Base-by-base conservation (phyloP, 2,113 vertebrate species). In the Ciconia stormi region DNA sequence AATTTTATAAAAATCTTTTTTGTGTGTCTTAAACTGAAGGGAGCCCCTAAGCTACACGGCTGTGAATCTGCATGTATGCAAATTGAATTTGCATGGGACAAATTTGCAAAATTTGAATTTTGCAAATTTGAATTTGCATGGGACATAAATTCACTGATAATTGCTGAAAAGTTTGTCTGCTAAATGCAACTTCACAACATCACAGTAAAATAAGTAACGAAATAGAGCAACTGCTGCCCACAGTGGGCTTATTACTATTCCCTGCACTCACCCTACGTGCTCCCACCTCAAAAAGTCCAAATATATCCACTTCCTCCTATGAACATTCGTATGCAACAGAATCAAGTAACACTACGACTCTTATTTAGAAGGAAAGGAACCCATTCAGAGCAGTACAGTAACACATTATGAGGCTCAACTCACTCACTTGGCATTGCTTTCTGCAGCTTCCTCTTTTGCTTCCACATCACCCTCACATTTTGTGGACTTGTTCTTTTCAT, bases 371-470 rank as follows among this genome's bases (percentile, higher is more conserved):
- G 76, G 78, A 67, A 65, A 87, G 77, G 42, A 46, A 46, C 44
- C 42, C 91, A 36, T 52, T 90, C 87, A 88, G 61, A 56, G 65
- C 52, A 73, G 76, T 10, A 70, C 73, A 95, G 90, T n/a, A 67
- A 71, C 82, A 29, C 36, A 9, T 10, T 66, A 78, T 71, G 95
- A 95, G 91, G 66, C 71, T 93, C 52, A 87, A 21, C 40, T 82
- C 89, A 98, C 98, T 97, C 95, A 99, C 99, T 99, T 99, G 98
- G 98, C 98, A 95, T 95, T 94, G 93, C 98, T 97, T 55, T 99
- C 99, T 80, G 95, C 93, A 14, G 97, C 97, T 61, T 99, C 98
- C 36, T 99, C 99, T 94, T 98, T 98, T 76, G 93, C 83, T 49
- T 98, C 98, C n/a, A 93, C 88, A 65, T 98, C 98, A 25, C 98